These are phyloP conservation scores for Patagioenas fasciata DNA, from an alignment of 2,113 vertebrate species.

Conservation along the genomic window DNA sequence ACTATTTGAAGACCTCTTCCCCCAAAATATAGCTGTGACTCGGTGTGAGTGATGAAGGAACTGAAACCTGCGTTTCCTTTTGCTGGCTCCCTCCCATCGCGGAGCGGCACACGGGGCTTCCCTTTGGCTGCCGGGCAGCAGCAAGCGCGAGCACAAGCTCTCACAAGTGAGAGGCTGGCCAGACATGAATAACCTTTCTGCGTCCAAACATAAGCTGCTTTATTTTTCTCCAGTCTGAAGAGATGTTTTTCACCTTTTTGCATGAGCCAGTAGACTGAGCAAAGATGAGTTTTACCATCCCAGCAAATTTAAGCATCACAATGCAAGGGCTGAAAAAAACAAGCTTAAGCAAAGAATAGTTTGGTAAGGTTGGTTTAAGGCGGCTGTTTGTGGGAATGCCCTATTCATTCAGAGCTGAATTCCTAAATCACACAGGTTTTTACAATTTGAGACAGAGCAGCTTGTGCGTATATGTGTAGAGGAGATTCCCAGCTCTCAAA, in stretches of 20 bases:
- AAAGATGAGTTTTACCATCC: neutral
- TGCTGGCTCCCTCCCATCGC: neutral
- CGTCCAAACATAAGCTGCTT: neutral
- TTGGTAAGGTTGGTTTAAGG: neutral
- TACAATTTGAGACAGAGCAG: conserved; percentile 17
- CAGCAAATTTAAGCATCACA: neutral
- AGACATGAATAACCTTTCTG: neutral
- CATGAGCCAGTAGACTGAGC: neutral
- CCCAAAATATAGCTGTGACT: neutral
- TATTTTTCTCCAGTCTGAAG: neutral
- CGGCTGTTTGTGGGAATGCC: conserved; percentile 6
- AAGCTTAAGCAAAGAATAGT: neutral
- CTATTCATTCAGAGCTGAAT: neutral
- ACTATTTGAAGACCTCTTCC: neutral
- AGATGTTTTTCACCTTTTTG: neutral
- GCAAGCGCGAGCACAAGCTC: neutral
- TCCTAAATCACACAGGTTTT: neutral
- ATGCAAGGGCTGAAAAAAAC: neutral
- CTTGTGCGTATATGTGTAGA: neutral
- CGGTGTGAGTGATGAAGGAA: neutral
- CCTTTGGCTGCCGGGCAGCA: neutral
- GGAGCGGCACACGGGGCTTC: neutral
- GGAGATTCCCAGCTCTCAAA: conserved; percentile 59
- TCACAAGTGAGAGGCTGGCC: neutral
- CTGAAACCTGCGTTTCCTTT: neutral